Percentiles rank a stretch among this genome's conserved stretches.
These are phyloP conservation scores for Xiphorhynchus erythropygius DNA, from an alignment of 2,797 vertebrate genomes.

Conservation along the genomic window DNA sequence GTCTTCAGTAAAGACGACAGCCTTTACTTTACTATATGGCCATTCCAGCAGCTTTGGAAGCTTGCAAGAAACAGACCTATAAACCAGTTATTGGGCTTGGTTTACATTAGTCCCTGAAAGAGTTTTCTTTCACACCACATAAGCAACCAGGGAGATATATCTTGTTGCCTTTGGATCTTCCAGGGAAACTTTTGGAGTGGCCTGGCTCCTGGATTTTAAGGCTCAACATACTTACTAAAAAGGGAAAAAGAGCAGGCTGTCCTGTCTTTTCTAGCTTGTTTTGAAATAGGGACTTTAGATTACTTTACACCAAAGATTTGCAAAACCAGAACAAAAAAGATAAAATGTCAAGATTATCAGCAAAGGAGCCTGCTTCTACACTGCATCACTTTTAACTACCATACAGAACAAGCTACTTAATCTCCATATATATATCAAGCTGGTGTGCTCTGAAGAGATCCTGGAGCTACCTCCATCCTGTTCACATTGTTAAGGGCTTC, in stretches of 20 bases:
- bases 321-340: not conserved
- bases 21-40: fast-evolving
- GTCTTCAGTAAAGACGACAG: not conserved
- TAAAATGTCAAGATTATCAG: not conserved
- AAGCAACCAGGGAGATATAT: not conserved
- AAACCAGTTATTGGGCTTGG: not conserved
- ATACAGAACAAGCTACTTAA: not conserved
- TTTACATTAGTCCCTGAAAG: not conserved
- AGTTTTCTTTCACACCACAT: not conserved
- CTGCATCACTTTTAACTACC: not conserved
- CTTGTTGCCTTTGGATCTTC: not conserved
- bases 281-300: not conserved
- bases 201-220: not conserved
- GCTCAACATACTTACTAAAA: not conserved
- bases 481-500: not conserved
- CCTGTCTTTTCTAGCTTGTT: not conserved
- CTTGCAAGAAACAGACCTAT: not conserved
- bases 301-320: not conserved
- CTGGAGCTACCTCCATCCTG: not conserved
- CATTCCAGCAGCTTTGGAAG: not conserved
- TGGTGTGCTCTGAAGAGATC: not conserved
- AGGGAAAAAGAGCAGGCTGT: not conserved
- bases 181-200: not conserved
- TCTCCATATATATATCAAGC: not conserved
- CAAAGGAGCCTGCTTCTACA: not conserved